Conservation (phyloP, 2,797 vertebrate species). For the Yasuhikotakia modesta region DNA sequence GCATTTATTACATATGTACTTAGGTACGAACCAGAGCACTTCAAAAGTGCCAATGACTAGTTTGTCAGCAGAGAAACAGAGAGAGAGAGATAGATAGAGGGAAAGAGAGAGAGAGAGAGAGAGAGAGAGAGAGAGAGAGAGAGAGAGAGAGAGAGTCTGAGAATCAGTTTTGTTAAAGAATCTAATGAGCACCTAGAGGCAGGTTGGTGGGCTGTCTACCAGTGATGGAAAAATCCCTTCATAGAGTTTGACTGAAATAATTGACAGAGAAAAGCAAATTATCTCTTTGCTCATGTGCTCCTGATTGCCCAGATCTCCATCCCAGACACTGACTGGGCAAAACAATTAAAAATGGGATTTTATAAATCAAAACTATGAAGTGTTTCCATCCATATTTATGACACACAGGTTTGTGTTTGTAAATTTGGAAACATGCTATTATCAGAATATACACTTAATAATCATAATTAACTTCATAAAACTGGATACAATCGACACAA, state of each 20-base stretch:
- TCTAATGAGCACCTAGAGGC: slow-evolving; percentile 42
- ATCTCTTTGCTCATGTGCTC: slow-evolving; percentile 15
- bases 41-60: slow-evolving; percentile 30
- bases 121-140: neutral
- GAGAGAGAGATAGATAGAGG: neutral
- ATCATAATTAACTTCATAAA: no score
- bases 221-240: slow-evolving; percentile 32
- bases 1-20: slow-evolving; percentile 35
- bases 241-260: slow-evolving; percentile 39
- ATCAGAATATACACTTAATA: no score
- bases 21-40: neutral
- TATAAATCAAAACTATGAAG: neutral
- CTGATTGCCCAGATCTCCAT: neutral
- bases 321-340: neutral
- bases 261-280: slow-evolving; percentile 29
- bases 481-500: no score
- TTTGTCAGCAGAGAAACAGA: neutral
- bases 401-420: neutral
- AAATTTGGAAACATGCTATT: neutral
- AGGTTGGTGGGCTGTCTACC: slow-evolving; percentile 27
- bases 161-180: slow-evolving; percentile 35
- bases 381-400: neutral
- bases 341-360: neutral
- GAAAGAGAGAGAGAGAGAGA: neutral
- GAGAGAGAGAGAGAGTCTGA: neutral